Conservation (phyloP, 92 coral and sea anemone species). For the Pocillopora meandrina region DNA sequence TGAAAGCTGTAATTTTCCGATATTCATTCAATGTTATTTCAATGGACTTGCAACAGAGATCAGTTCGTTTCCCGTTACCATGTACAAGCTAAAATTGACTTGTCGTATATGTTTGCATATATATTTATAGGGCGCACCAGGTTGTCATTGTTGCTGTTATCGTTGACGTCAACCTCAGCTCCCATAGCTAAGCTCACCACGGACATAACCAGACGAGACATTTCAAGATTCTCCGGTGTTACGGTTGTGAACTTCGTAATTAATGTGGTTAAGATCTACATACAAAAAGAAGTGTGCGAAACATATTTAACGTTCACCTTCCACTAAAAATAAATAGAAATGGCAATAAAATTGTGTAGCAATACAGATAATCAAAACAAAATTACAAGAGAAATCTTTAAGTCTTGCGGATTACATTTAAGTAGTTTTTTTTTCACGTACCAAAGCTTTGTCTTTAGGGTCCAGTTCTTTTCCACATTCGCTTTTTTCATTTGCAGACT, state of each 20-base stretch:
- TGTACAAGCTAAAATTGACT: too few species aligned
- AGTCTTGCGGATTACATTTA: too few species aligned
- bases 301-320: too few species aligned
- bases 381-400: too few species aligned
- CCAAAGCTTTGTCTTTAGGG: background rate
- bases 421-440: background rate
- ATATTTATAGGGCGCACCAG: background rate
- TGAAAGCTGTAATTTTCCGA: too few species aligned
- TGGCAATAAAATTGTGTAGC: too few species aligned
- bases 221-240: conserved; percentile 6
- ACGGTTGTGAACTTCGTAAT: conserved; percentile 11
- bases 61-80: too few species aligned
- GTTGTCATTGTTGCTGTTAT: background rate
- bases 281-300: background rate
- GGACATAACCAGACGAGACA: conserved; percentile 22
- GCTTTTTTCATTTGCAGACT: conserved; percentile 7
- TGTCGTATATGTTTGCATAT: background rate
- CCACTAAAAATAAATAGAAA: too few species aligned
- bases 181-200: conserved; percentile 30
- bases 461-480: conserved; percentile 15
- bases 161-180: background rate
- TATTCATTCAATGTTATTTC: too few species aligned
- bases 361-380: too few species aligned
- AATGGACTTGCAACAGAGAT: too few species aligned
- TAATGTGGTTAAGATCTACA: conserved; percentile 9